These are phyloP conservation scores for Aleadryas rufinucha DNA, from an alignment of 2,113 vertebrate species.

Conservation along the genomic window DNA sequence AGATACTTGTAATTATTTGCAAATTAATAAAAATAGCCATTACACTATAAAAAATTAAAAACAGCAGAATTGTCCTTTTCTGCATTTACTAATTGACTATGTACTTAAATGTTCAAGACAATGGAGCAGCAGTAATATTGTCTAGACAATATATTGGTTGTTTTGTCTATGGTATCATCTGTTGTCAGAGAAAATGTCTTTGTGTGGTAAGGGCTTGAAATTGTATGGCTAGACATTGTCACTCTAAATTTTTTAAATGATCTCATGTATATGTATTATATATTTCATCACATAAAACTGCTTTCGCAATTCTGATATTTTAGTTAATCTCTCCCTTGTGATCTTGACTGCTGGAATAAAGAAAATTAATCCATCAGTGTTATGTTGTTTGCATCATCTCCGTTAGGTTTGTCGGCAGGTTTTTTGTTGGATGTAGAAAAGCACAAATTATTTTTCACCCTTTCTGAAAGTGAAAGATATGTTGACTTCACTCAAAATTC, in stretches of 20 bases:
- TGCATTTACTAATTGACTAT: neutral
- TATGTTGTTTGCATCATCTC: neutral
- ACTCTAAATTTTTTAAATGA: neutral
- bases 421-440: neutral
- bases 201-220: neutral
- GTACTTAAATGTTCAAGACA: neutral
- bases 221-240: neutral
- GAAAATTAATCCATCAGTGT: neutral
- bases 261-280: neutral
- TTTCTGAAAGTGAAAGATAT: neutral
- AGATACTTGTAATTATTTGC: neutral
- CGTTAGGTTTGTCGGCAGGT: neutral
- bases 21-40: neutral
- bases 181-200: neutral
- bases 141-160: constrained; percentile 37
- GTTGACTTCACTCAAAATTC: neutral
- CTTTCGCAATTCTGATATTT: neutral
- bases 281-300: neutral
- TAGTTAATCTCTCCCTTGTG: neutral
- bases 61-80: neutral
- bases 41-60: neutral
- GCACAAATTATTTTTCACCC: neutral
- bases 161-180: neutral
- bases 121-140: neutral
- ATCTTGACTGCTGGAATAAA: neutral